A percentile compares a stretch with the other conserved stretches of the same genome.
phyloP scores from a whole-genome alignment of 2,888 invertebrate genomes.

The Mythimna albipuncta region DNA sequence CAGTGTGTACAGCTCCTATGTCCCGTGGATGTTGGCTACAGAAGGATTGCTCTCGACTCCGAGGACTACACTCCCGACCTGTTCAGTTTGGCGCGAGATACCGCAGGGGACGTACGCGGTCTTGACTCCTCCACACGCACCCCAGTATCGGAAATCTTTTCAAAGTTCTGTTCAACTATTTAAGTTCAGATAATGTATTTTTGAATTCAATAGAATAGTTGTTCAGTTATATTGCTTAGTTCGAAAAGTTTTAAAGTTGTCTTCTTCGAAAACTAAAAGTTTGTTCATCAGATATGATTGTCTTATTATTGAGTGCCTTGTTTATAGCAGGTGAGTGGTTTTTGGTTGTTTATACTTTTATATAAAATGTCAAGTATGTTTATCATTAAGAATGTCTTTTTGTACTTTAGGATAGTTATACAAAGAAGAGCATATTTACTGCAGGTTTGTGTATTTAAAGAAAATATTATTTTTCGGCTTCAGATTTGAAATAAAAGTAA shows the following conservation, averaged over 20 bases:
- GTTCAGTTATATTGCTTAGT: neutral
- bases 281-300: constrained; percentile 45
- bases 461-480: neutral
- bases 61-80: constrained; percentile 43
- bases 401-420: neutral
- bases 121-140: constrained; percentile 1
- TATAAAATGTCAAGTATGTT: neutral
- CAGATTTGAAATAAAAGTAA: neutral
- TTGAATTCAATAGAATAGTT: neutral
- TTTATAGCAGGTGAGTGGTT: constrained; percentile 61
- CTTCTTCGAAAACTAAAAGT: constrained; percentile 23
- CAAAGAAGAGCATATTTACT: neutral
- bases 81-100: constrained; percentile 69
- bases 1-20: constrained; percentile 28
- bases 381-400: neutral
- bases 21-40: constrained; percentile 20
- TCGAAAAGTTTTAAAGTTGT: constrained; percentile 12
- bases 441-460: neutral
- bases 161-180: constrained; percentile 31
- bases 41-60: constrained; percentile 45
- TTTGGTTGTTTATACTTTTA: neutral
- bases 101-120: constrained; percentile 63
- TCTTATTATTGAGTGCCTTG: constrained; percentile 54
- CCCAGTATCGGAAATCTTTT: constrained; percentile 26
- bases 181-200: neutral